Base-by-base conservation (phyloP, 1,140 invertebrate genomes). In the Penaeus japonicus region DNA sequence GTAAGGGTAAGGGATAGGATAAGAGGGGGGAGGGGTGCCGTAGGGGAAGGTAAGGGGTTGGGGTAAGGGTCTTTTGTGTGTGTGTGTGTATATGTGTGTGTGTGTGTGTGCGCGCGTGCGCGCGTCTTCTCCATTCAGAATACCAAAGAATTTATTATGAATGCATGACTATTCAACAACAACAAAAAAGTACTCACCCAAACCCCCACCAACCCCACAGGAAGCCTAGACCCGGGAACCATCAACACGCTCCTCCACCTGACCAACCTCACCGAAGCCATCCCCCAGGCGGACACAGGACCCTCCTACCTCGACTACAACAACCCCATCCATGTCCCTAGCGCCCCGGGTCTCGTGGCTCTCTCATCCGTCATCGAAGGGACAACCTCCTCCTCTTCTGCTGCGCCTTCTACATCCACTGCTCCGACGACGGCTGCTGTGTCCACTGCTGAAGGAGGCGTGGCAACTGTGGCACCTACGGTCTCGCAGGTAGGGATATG, bases 251-350 rank as follows among this genome's bases (percentile, higher is more conserved):
- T 47, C 47, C 47, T 47, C 10, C 47, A 47, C 47, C 47, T 47
- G 10, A 47, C 47, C 47, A 47, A 47, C 47, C 47, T 47, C 4
- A 12, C 47, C 47, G 47, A 47, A 7, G 47, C 47, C 54, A 79
- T 35, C 27, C 57, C 62, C 55, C 12, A 57, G 84, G 73, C 54
- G 27, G 27, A 47, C 24, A 77, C 70, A 22, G 87, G 79, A 17
- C 30, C 39, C 0, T 32, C 80, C 20, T 88, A 59, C 70, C 62
- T 86, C 0, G 89, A 88, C 84, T 82, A 62, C 65, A 75, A 53
- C 79, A 81, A 85, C 84, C 89, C 84, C 62, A 85, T 85, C 39
- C 84, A 75, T 17, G 62, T 89, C 20, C 80, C 22, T 24, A 24
- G 22, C 20, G 22, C 53, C 22, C 22, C 30, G n/a, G 32, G 35